Percentiles rank a stretch among this genome's conserved stretches.
Conservation (phyloP, 2,113 vertebrate species). For the Indicator maculatus region DNA sequence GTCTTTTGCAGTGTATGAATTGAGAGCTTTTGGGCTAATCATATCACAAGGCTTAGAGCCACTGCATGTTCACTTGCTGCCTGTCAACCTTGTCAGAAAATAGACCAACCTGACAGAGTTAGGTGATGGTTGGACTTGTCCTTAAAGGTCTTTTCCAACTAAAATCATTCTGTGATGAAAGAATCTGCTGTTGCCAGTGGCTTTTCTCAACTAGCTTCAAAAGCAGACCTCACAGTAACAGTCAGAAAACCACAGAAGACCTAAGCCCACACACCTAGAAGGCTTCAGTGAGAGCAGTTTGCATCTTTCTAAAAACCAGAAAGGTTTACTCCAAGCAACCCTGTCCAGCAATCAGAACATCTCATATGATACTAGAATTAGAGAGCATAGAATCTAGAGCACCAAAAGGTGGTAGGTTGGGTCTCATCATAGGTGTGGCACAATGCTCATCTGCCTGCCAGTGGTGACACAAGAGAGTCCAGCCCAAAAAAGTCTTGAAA, state of each 20-base stretch:
- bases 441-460: neutral
- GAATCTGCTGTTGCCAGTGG: neutral
- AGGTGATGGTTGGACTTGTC: too few relatives aligned
- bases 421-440: neutral
- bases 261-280: neutral
- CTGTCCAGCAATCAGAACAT: neutral
- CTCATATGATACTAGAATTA: neutral
- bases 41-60: slow-evolving; percentile 5
- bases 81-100: neutral
- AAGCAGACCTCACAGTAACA: neutral
- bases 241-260: neutral
- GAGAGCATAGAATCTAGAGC: neutral
- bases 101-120: neutral
- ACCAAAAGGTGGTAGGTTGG: neutral
- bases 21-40: neutral
- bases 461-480: neutral
- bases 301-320: neutral
- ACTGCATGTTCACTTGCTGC: neutral
- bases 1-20: neutral
- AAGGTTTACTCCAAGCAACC: neutral
- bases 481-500: neutral
- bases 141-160: too few relatives aligned
- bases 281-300: neutral
- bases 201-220: neutral
- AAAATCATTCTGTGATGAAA: neutral